Percentiles rank a stretch among this genome's conserved stretches.
These are phyloP conservation scores for Luperina testacea DNA, from an alignment of 2,888 invertebrate genomes.

Conservation along the genomic window DNA sequence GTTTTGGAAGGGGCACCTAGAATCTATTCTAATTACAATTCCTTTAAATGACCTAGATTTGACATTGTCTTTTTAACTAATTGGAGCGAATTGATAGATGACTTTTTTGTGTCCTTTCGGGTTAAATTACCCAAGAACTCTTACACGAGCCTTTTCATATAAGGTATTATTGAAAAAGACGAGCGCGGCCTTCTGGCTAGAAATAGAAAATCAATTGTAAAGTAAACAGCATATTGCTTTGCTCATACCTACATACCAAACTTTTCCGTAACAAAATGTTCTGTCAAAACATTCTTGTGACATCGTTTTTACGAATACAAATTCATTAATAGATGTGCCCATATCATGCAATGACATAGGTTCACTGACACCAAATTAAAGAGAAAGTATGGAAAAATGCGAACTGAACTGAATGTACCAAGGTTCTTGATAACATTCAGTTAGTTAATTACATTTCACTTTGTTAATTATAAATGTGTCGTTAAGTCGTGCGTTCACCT, in stretches of 20 bases:
- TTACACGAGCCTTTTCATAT: not conserved
- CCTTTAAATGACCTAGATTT: not conserved
- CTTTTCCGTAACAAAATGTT: not conserved
- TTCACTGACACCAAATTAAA: slow-evolving; percentile 28
- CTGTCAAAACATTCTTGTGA: not conserved
- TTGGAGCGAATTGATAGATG: not conserved
- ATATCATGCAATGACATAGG: slow-evolving; percentile 14
- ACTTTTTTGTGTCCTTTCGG: not conserved
- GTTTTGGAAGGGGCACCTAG: not conserved
- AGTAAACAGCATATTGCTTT: not conserved
- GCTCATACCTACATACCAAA: not conserved
- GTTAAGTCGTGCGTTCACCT: slow-evolving; percentile 32
- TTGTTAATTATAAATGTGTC: slow-evolving; percentile 26
- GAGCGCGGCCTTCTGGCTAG: not conserved
- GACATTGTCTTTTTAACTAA: too few relatives aligned
- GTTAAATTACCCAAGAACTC: not conserved
- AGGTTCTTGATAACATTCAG: slow-evolving; percentile 39
- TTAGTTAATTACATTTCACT: slow-evolving; percentile 20
- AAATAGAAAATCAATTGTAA: slow-evolving; percentile 12
- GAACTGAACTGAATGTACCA: slow-evolving; percentile 12
- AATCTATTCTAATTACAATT: too few relatives aligned
- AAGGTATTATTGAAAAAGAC: not conserved
- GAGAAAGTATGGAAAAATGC: slow-evolving; percentile 25
- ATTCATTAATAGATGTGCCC: slow-evolving; percentile 6
- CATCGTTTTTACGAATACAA: slow-evolving; percentile 6